Base-by-base conservation (phyloP, 2,888 invertebrate species). In the Alloplasta piceator region DNA sequence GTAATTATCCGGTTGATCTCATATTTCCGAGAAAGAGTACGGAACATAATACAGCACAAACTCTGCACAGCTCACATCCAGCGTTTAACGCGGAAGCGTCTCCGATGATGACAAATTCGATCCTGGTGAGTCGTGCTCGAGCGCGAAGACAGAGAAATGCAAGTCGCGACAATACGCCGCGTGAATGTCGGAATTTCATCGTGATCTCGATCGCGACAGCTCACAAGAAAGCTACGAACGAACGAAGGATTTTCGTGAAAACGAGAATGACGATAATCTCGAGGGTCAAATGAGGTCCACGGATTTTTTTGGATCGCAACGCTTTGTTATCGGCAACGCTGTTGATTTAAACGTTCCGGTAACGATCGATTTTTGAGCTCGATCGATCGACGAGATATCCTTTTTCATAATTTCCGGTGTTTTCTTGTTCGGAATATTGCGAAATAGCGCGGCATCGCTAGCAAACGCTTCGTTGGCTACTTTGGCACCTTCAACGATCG, bases 1-100 rank as follows among this genome's bases (percentile, higher is more conserved):
- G 84, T 68, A 73, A 87, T 46, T 90, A 90, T 2, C 87, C 88
- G 5, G 82, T 86, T 12, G 90, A 90, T 76, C 77, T 91, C 5
- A 77, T 82, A 5, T 60, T 50, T 38, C 52, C 68, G 52, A 39
- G 10, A 36, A 61, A 14, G 55, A 61, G 48, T 1, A 76, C 16
- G 26, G 43, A 41, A 6, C 43, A 38, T 14, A 10, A 43, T 0
- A 6, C 26, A 26, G 9, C 38, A 0, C 26, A 26, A 26, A 36
- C 56, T 3, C n/a, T 26, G 5, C 16, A 38, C 46, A 64, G 38
- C 60, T 66, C 77, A 52, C 89, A 89, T 85, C 90, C 89, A 5
- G 89, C 89, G 4, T 71, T 90, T 7, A 77, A 83, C 61, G 14
- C n/a, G n/a, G n/a, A n/a, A n/a, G n/a, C 71, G 9, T 60, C 77